Conservation (phyloP, 1,140 invertebrate species). For the Andricus grossulariae region DNA sequence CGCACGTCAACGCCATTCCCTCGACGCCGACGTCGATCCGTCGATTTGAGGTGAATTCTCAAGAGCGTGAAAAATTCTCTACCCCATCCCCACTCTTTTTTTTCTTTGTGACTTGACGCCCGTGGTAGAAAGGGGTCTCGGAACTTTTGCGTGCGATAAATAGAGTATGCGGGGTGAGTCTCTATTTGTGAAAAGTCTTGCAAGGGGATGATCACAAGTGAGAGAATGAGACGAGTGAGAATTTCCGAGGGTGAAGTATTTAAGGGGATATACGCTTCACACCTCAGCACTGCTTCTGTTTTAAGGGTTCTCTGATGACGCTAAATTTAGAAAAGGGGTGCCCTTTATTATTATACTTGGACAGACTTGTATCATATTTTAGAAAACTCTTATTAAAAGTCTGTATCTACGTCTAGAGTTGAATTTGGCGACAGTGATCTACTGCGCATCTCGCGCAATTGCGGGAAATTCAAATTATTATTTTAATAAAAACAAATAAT, state of each 20-base stretch:
- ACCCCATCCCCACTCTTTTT: neutral
- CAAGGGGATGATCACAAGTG: constrained; percentile 2
- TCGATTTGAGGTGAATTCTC: constrained; percentile 27
- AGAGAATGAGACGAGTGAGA: constrained; percentile 2
- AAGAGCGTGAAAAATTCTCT: constrained; percentile 19
- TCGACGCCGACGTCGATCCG: neutral
- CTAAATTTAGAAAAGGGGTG: no score
- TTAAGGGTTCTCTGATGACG: neutral
- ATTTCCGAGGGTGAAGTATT: constrained; percentile 22
- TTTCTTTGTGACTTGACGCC: neutral
- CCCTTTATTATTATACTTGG: no score
- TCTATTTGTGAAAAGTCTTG: constrained; percentile 19
- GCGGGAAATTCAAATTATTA: no score
- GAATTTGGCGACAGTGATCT: no score
- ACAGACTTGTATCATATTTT: no score
- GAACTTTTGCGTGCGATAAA: constrained; percentile 23
- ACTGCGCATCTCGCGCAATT: no score
- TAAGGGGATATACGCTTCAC: constrained; percentile 22
- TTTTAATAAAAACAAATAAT: no score
- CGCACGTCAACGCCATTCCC: neutral
- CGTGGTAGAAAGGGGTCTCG: neutral
- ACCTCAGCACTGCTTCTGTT: neutral
- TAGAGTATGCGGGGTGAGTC: constrained; percentile 12
- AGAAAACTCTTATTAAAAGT: no score
- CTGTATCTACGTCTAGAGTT: no score